Base-by-base conservation (phyloP, 2,113 vertebrate genomes). In the Takifugu flavidus region DNA sequence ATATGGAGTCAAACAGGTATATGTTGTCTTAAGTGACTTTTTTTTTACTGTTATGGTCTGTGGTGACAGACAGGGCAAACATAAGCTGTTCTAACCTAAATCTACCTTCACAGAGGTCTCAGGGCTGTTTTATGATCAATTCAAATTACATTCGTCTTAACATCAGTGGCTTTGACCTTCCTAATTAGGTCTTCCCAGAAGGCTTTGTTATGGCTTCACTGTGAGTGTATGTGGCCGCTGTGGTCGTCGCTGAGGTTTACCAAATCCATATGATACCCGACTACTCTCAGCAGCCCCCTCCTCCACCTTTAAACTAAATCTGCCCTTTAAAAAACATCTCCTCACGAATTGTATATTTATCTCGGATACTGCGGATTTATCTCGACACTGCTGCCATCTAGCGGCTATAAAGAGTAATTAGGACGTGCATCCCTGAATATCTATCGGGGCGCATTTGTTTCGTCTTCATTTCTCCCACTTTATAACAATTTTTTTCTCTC, bases 161-260 rank as follows among this genome's bases (percentile, higher is more conserved):
- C 11, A 15, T n/a, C 45, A 46, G 25, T 13, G 43, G 31, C n/a
- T 66, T 56, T 67, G 64, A 70, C 62, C 49, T 70, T 51, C 2
- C 56, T 80, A 59, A 80, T 73, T 72, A 62, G 65, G 31, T 55
- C 62, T 71, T 39, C 56, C 58, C 56, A 63, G 28, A 59, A 49
- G 67, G 67, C 53, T 82, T 66, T 67, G 71, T 78, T 74, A 56
- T 60, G 58, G 64, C 70, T 72, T 75, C 73, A 73, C 55, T 65
- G 69, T 60, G 69, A 74, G 61, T 55, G 60, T 55, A 63, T 85
- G 82, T 53, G 80, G 84, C 80, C 60, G 53, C 60, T 86, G 86
- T 65, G 85, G 89, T 85, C 73, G 56, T 61, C 59, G 66, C 54
- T 39, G 75, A 75, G 80, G 78, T 80, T 87, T 83, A 49, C 60